Percentiles rank a stretch among this genome's conserved stretches.
Evolutionary conservation across 2,888 invertebrate genomes (phyloP).

Genomic region (Prosapia bicincta): DNA sequence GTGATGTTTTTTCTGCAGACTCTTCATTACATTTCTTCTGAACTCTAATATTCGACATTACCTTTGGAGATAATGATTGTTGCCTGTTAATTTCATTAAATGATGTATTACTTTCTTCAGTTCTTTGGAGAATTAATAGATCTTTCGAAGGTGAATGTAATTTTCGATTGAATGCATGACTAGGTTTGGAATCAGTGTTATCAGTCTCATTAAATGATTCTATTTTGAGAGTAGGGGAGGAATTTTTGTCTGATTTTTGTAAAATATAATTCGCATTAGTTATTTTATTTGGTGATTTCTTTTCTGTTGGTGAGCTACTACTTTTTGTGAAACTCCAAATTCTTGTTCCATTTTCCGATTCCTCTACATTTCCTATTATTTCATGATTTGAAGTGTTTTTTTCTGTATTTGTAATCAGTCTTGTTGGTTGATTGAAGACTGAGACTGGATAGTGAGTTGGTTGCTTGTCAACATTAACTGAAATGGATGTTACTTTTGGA

Average conservation of each 20-base stretch:
- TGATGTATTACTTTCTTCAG: not conserved
- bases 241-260: not conserved
- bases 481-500: slow-evolving; percentile 37
- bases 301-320: not conserved
- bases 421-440: not conserved
- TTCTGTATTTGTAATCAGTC: not conserved
- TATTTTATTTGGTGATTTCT: not conserved
- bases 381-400: not conserved
- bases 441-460: not conserved
- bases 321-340: slow-evolving; percentile 21
- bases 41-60: not conserved
- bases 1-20: not conserved
- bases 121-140: slow-evolving; percentile 12
- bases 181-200: not conserved
- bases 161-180: slow-evolving; percentile 5
- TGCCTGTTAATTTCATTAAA: slow-evolving; percentile 15
- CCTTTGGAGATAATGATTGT: slow-evolving; percentile 13
- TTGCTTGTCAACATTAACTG: slow-evolving; percentile 33
- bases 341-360: slow-evolving; percentile 5
- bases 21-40: not conserved
- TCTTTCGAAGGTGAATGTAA: slow-evolving; percentile 19
- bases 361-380: slow-evolving; percentile 9
- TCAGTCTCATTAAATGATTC: not conserved
- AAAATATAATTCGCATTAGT: not conserved
- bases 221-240: not conserved